Percentiles rank a stretch among this genome's conserved stretches.
Evolutionary conservation across 1,140 invertebrate species (phyloP).

Genomic region (Drosophila suzukii): DNA sequence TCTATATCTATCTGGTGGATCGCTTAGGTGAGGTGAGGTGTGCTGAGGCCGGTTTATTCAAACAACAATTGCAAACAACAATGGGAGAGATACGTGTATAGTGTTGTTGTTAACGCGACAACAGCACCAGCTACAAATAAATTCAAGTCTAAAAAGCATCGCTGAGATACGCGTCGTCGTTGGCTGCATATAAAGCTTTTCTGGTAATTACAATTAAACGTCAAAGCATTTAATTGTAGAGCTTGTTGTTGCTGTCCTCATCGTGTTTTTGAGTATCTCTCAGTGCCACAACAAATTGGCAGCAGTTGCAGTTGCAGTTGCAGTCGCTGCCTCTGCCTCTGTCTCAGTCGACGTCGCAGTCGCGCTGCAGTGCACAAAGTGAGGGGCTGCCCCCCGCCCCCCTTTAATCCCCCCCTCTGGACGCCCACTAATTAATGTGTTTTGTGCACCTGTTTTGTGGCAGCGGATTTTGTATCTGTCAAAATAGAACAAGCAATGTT

Average conservation of each 20-base stretch:
- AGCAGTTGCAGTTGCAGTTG: constrained; percentile 54
- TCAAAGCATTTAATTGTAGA: constrained; percentile 73
- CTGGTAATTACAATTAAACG: constrained; percentile 80
- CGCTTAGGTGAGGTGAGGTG: constrained; percentile 7
- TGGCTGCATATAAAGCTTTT: constrained; percentile 51
- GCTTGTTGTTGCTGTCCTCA: constrained; percentile 28
- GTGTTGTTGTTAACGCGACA: constrained; percentile 38
- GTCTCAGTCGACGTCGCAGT: constrained; percentile 18
- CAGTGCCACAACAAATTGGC: constrained; percentile 66
- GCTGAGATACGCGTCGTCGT: constrained; percentile 54
- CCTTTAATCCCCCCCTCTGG: constrained; percentile 2
- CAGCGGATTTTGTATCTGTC: constrained; percentile 32
- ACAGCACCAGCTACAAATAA: constrained; percentile 61
- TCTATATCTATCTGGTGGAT: constrained; percentile 19
- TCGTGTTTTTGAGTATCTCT: constrained; percentile 13
- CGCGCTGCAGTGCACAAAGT: constrained; percentile 69
- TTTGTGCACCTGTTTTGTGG: constrained; percentile 45
- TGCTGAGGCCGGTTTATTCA: constrained; percentile 72
- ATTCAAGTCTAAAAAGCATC: constrained; percentile 78
- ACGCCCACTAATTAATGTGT: constrained; percentile 29
- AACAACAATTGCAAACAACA: constrained; percentile 72
- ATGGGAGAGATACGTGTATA: constrained; percentile 60
- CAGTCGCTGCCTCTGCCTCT: constrained; percentile 16
- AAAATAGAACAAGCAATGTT: constrained; percentile 31
- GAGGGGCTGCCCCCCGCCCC: constrained; percentile 13